A percentile compares a stretch with the other conserved stretches of the same genome.
Conservation (phyloP, 2,888 invertebrate species). For the Cyclophora albipunctata region DNA sequence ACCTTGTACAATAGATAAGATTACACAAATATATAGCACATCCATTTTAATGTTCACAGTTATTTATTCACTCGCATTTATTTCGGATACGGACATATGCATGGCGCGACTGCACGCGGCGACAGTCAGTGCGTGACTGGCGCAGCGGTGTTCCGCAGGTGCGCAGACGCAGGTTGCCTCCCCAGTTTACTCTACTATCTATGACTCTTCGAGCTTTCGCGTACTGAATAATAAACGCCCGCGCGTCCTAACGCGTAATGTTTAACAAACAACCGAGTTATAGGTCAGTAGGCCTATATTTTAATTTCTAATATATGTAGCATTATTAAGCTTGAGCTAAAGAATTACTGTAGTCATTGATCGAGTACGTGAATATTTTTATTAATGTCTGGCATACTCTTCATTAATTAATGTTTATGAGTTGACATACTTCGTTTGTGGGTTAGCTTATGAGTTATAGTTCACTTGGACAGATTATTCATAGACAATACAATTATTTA, state of each 20-base stretch:
- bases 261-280: constrained; percentile 20
- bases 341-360: too few relatives aligned
- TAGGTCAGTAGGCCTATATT: constrained; percentile 27
- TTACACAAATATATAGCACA: constrained; percentile 43
- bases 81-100: constrained; percentile 27
- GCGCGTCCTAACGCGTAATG: constrained; percentile 30
- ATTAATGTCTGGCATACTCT: too few relatives aligned
- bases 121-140: constrained; percentile 42
- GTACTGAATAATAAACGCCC: constrained; percentile 54
- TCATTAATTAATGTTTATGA: too few relatives aligned
- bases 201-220: constrained; percentile 41
- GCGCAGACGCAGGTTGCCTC: constrained; percentile 30
- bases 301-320: not conserved
- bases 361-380: too few relatives aligned
- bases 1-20: constrained; percentile 46
- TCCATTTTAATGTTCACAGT: constrained; percentile 53
- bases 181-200: constrained; percentile 3
- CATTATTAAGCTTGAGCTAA: too few relatives aligned
- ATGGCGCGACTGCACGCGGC: constrained; percentile 40
- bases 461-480: too few relatives aligned
- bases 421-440: too few relatives aligned
- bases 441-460: too few relatives aligned
- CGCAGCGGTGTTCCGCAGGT: constrained; percentile 33
- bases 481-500: too few relatives aligned
- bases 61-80: constrained; percentile 52